Conservation (phyloP, 2,113 vertebrate species). For the Callocephalon fimbriatum region DNA sequence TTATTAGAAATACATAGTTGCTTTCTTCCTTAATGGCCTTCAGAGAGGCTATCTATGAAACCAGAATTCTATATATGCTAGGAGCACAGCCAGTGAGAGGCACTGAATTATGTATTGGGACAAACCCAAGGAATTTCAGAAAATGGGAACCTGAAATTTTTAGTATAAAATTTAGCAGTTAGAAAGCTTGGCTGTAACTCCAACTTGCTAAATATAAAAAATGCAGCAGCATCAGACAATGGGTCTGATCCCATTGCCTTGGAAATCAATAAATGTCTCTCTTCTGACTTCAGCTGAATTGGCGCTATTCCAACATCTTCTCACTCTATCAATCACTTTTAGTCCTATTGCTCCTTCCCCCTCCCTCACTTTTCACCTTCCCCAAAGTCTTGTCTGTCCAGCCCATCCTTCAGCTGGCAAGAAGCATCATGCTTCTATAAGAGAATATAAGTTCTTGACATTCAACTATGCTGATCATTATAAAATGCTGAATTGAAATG, state of each 20-base stretch:
- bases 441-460: neutral
- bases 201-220: neutral
- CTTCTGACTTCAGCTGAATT: neutral
- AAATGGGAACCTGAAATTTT: neutral
- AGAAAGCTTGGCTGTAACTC: neutral
- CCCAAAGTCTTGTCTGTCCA: neutral
- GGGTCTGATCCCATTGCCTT: neutral
- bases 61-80: neutral
- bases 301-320: neutral
- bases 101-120: neutral
- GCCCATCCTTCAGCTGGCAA: neutral
- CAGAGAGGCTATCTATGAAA: neutral
- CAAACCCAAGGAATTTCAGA: neutral
- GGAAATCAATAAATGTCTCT: neutral
- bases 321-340: neutral
- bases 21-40: neutral
- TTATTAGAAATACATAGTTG: neutral
- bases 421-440: neutral
- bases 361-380: neutral
- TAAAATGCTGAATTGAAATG: neutral
- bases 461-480: neutral
- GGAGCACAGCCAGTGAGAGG: neutral
- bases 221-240: neutral
- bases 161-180: neutral
- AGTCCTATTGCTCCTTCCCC: neutral